A percentile compares a stretch with the other conserved stretches of the same genome.
These are phyloP conservation scores for Eustalomyia histrio DNA, from an alignment of 2,888 invertebrate species.

Conservation along the genomic window DNA sequence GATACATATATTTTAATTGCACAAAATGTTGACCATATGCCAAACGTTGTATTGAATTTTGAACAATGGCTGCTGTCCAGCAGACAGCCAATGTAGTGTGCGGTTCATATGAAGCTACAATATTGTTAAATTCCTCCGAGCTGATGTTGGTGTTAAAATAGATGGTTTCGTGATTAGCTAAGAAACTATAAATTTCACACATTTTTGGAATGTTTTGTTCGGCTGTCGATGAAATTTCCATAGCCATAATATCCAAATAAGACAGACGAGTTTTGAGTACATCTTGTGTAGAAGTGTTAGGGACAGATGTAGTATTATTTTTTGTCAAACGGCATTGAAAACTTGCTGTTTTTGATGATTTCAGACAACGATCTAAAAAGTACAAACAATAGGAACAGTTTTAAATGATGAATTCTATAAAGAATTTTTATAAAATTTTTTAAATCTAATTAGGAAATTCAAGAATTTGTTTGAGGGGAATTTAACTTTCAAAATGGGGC, in stretches of 20 bases:
- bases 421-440: too few relatives aligned
- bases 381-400: too few relatives aligned
- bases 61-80: conserved; percentile 76
- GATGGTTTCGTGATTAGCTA: conserved; percentile 78
- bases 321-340: conserved; percentile 75
- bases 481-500: too few relatives aligned
- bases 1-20: conserved; percentile 77
- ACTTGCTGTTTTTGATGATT: conserved; percentile 75
- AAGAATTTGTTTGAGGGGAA: too few relatives aligned
- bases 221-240: conserved; percentile 46
- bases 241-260: conserved; percentile 70
- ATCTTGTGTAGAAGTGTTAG: conserved; percentile 52
- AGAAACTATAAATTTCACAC: conserved; percentile 75
- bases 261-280: conserved; percentile 72
- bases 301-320: not conserved
- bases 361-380: conserved; percentile 73
- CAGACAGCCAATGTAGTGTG: conserved; percentile 76
- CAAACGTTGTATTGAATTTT: conserved; percentile 68
- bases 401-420: too few relatives aligned
- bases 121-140: conserved; percentile 78
- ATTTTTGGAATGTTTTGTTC: conserved; percentile 70
- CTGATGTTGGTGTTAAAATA: conserved; percentile 75
- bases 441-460: too few relatives aligned
- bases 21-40: conserved; percentile 76
- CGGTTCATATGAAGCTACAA: conserved; percentile 73